Conservation (phyloP, 2,797 vertebrate species). For the Macropodus opercularis region DNA sequence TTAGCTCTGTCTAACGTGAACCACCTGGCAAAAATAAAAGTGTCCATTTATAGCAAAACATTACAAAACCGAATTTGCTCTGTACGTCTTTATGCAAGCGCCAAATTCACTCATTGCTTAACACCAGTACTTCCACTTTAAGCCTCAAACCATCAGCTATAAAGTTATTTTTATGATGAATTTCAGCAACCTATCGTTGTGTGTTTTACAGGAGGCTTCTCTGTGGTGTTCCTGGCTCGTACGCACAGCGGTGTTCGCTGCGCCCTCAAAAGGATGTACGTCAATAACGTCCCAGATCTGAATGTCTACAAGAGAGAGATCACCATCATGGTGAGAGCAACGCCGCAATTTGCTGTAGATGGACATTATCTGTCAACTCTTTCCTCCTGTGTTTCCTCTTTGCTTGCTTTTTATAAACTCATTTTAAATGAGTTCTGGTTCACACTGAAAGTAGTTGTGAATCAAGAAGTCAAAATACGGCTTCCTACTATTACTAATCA, state of each 20-base stretch:
- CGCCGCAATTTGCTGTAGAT: not conserved
- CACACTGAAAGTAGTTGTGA: not conserved
- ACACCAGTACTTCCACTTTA: too few relatives aligned
- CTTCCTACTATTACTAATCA: not conserved
- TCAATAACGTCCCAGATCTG: slow-evolving; percentile 93
- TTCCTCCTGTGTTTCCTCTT: not conserved
- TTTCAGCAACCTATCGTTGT: not conserved
- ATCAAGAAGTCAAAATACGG: not conserved
- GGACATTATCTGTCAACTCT: not conserved
- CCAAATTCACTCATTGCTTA: too few relatives aligned
- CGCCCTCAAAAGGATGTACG: slow-evolving; percentile 96
- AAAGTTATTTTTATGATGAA: too few relatives aligned
- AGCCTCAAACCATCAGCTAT: too few relatives aligned
- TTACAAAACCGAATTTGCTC: too few relatives aligned
- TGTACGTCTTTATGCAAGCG: too few relatives aligned
- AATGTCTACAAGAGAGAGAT: slow-evolving; percentile 96
- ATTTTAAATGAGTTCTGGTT: not conserved
- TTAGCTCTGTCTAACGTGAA: not conserved
- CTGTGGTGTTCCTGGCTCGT: slow-evolving; percentile 94
- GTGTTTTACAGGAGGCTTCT: slow-evolving; percentile 89
- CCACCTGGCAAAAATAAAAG: not conserved
- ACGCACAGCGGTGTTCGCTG: slow-evolving; percentile 89
- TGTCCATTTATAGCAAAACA: too few relatives aligned
- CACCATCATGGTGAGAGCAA: slow-evolving; percentile 90
- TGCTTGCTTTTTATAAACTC: not conserved